phyloP scores from a whole-genome alignment of 2,888 invertebrate genomes.

The Cephus nigrinus region DNA sequence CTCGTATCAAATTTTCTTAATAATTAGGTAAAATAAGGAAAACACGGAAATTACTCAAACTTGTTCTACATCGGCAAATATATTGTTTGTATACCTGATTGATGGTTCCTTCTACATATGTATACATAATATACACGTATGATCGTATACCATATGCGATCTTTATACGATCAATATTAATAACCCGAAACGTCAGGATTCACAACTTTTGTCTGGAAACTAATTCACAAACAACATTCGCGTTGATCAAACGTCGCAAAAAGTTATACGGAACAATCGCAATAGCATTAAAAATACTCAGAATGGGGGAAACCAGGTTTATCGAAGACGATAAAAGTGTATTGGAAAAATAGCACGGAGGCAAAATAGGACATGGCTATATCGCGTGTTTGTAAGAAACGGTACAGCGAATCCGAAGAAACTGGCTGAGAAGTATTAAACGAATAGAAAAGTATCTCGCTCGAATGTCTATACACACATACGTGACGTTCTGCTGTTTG shows the following conservation, averaged over 20 bases:
- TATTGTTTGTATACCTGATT: neutral
- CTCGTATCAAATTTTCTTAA: neutral
- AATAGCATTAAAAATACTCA: neutral
- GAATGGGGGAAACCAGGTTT: neutral
- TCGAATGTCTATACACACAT: slow-evolving; percentile 41
- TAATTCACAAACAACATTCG: neutral
- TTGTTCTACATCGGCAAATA: neutral
- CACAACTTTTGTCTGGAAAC: neutral
- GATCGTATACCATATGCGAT: neutral
- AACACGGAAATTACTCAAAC: neutral
- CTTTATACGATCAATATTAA: neutral
- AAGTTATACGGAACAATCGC: neutral
- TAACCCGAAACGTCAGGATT: neutral
- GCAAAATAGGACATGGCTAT: neutral
- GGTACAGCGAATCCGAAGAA: slow-evolving; percentile 5
- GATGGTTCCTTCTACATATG: neutral
- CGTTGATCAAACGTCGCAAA: neutral
- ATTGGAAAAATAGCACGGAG: slow-evolving; percentile 18
- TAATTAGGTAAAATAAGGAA: neutral
- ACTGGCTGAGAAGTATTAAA: neutral
- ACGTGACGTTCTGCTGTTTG: slow-evolving; percentile 33
- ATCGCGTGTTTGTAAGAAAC: neutral
- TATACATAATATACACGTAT: neutral
- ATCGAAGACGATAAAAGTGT: slow-evolving; percentile 12
- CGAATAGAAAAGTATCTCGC: slow-evolving; percentile 31